Evolutionary conservation across 2,113 vertebrate genomes (phyloP), one percentile per base, ranked within the genome.

Genomic region (Tichodroma muraria): DNA sequence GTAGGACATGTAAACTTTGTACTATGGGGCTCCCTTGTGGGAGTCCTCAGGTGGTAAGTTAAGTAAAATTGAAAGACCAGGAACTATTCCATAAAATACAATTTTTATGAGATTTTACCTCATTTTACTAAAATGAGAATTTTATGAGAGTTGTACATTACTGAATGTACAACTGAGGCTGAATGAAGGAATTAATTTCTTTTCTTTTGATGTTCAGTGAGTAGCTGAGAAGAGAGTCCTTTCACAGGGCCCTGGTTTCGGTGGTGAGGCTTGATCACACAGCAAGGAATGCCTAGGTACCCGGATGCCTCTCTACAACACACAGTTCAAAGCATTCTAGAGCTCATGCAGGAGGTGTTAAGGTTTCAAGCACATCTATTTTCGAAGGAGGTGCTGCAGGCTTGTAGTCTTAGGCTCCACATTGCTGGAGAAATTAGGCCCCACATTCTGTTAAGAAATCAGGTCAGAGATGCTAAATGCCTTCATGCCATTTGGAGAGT

Each of bases 311-410:
- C 70, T 77, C 89, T 83, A 81, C 77, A 96, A 66, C 38, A 91
- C 40, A 64, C 30, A 56, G 52, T 90, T 93, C 78, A 94, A 96
- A 97, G 93, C 84, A 94, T 90, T 71, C 68, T 54, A 53, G 75
- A 72, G 83, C 50, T 87, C 33, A 47, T 31, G 5, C 20, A 66
- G 47, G 69, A 69, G 47, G 31, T 93, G 89, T 91, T 94, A 83
- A 91, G 80, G 59, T 81, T 95, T 90, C 93, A 91, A 95, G 56
- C 64, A 82, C 7, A 2, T 86, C 23, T 52, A 11, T 21, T 83
- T 85, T 85, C 8, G 8, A 38, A 20, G 66, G 63, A 92, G 66
- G 93, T 84, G 95, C 71, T 68, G 44, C 73, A 88, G 61, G 60
- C 57, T 80, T 80, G 35, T 53, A 38, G 76, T 52, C 63, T 78